A percentile compares a stretch with the other conserved stretches of the same genome.
Conservation (phyloP, 2,113 vertebrate species). For the Phrynosoma blainvillii region DNA sequence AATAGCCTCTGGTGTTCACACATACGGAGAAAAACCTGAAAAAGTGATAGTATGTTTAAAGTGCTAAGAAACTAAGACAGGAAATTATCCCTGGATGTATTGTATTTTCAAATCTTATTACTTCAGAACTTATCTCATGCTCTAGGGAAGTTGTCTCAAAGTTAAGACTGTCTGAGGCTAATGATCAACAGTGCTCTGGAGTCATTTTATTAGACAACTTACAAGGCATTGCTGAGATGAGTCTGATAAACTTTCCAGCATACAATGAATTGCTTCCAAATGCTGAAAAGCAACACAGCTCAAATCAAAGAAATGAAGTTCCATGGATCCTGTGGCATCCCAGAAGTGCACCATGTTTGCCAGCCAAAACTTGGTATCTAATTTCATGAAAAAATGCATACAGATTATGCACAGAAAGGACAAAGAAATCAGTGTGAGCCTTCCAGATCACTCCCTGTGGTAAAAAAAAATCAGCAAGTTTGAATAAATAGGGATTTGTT, state of each 20-base stretch:
- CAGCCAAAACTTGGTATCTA: not conserved
- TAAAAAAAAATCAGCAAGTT: not conserved
- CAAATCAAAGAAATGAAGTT: not conserved
- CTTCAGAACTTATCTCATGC: not conserved
- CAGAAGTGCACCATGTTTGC: not conserved
- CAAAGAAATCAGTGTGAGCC: not conserved
- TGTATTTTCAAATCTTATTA: not conserved
- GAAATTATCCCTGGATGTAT: not conserved
- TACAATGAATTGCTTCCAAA: not conserved
- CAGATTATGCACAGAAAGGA: not conserved
- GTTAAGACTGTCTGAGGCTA: not conserved
- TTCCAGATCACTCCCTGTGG: not conserved
- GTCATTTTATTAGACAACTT: not conserved
- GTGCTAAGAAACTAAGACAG: not conserved
- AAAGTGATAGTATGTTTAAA: not conserved
- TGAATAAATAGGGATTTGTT: not conserved
- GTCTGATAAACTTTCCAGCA: not conserved
- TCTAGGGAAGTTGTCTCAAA: not conserved
- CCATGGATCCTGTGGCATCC: not conserved
- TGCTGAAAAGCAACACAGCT: not conserved
- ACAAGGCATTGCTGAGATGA: not conserved
- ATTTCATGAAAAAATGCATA: not conserved
- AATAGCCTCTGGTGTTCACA: too few species aligned
- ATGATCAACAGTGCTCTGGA: not conserved
- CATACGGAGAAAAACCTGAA: not conserved